A percentile compares a stretch with the other conserved stretches of the same genome.
phyloP scores from a whole-genome alignment of 2,797 vertebrate species.

The Notolabrus celidotus region DNA sequence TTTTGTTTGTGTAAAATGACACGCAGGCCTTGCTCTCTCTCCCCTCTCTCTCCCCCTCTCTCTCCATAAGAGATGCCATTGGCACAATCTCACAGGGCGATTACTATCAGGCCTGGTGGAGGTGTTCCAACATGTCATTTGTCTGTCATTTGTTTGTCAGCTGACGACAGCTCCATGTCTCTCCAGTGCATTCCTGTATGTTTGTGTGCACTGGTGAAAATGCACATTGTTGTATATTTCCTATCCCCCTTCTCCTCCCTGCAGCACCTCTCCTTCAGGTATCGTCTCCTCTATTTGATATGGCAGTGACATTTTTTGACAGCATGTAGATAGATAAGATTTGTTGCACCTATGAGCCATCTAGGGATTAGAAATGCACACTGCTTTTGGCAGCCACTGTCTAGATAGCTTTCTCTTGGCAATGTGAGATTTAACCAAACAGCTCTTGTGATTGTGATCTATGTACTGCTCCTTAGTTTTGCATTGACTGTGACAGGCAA shows the following conservation, averaged over 20 bases:
- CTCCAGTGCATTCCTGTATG: slow-evolving; percentile 71
- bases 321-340: slow-evolving; percentile 88
- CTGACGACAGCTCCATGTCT: slow-evolving; percentile 80
- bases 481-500: slow-evolving; percentile 73
- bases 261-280: slow-evolving; percentile 82
- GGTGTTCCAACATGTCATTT: slow-evolving; percentile 88
- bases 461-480: slow-evolving; percentile 78
- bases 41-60: slow-evolving; percentile 12
- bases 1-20: slow-evolving; percentile 89
- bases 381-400: slow-evolving; percentile 79
- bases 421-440: slow-evolving; percentile 79
- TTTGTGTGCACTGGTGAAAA: slow-evolving; percentile 53
- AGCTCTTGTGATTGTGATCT: slow-evolving; percentile 80
- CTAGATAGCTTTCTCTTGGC: slow-evolving; percentile 84
- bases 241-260: slow-evolving; percentile 60
- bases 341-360: slow-evolving; percentile 82
- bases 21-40: slow-evolving; percentile 71
- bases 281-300: slow-evolving; percentile 82
- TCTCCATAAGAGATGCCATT: slow-evolving; percentile 80
- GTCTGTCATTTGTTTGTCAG: slow-evolving; percentile 89
- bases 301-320: slow-evolving; percentile 86
- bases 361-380: slow-evolving; percentile 83
- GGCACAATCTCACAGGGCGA: slow-evolving; percentile 85
- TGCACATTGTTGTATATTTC: slow-evolving; percentile 75
- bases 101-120: slow-evolving; percentile 86